Base-by-base conservation (phyloP, 1,140 invertebrate genomes). In the Papilio helenus region DNA sequence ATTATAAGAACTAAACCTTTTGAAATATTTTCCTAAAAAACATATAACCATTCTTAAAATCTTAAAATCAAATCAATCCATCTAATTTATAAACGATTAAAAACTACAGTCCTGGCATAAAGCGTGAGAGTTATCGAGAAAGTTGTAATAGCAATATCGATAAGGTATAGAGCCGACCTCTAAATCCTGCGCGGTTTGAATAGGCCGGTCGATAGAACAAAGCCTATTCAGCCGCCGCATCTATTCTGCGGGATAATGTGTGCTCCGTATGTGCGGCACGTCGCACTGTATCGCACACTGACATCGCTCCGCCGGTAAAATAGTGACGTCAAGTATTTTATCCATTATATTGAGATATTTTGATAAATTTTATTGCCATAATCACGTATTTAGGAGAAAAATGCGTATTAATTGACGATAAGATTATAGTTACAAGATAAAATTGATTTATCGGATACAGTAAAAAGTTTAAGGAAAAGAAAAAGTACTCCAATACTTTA, bases 121-220 rank as follows among this genome's bases (percentile, higher is more conserved):
- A 68, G 12, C 23, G 61, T 5, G 12, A 29, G 61, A 16, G 61
- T 34, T 68, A 68, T 68, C 26, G 61, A 68, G 61, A 68, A 68
- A 68, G 61, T 68, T 68, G 1, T 68, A 68, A 68, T 34, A 26
- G 23, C 23, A 1, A 29, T 68, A 68, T 68, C 61, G 61, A 68
- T 68, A 68, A 68, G 26, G 23, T 2, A 26, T 26, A 68, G 23
- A 68, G 23, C 14, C 61, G 26, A 16, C 12, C 61, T 68, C 61
- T 26, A 16, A 8, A 68, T 29, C 26, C 2, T 20, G 23, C 58
- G 20, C 26, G 14, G 26, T 55, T n/a, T 16, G 61, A 26, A 68
- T 68, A 26, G 26, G 61, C 61, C 26, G 61, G 61, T 68, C 61
- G 26, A 68, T 68, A 68, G 61, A 68, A 68, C 61, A 68, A 68